phyloP scores from a whole-genome alignment of 1,140 invertebrate species.

The Sitobion miscanthi region DNA sequence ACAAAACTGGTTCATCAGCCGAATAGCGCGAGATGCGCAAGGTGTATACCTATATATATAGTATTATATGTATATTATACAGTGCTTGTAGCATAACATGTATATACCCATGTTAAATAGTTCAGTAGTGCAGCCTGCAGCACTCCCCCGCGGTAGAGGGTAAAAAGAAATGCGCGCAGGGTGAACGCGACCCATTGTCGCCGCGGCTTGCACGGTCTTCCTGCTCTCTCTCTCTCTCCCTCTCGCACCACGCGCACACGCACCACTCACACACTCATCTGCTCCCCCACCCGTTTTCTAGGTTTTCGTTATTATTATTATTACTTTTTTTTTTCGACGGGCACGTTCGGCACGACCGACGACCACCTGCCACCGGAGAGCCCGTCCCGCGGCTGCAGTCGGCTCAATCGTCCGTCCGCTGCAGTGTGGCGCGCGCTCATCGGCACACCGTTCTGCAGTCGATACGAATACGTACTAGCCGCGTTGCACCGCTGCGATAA shows the following conservation, averaged over 20 bases:
- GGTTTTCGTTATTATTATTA: not conserved
- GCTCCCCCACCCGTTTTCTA: not conserved
- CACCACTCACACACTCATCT: not conserved
- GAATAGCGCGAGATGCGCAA: not conserved
- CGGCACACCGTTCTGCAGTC: not conserved
- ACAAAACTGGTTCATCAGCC: not conserved
- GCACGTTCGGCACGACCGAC: constrained; percentile 44
- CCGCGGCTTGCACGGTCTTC: not conserved
- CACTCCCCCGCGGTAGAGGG: not conserved
- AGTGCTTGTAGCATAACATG: not conserved
- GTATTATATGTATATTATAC: not conserved
- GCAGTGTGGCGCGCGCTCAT: not conserved
- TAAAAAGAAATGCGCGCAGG: constrained; percentile 39
- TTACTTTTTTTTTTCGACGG: not conserved
- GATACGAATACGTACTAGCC: not conserved
- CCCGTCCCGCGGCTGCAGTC: constrained; percentile 23
- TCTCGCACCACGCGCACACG: not conserved
- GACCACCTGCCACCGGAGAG: constrained; percentile 48
- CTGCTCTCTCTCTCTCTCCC: not conserved
- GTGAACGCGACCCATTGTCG: constrained; percentile 37
- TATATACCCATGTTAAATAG: not conserved
- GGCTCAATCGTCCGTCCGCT: constrained; percentile 26
- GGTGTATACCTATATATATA: not conserved
- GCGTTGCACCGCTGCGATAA: not conserved
- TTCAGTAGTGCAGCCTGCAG: not conserved